These are phyloP conservation scores for Polypterus bichir DNA, from an alignment of 2,113 vertebrate species.

Conservation along the genomic window DNA sequence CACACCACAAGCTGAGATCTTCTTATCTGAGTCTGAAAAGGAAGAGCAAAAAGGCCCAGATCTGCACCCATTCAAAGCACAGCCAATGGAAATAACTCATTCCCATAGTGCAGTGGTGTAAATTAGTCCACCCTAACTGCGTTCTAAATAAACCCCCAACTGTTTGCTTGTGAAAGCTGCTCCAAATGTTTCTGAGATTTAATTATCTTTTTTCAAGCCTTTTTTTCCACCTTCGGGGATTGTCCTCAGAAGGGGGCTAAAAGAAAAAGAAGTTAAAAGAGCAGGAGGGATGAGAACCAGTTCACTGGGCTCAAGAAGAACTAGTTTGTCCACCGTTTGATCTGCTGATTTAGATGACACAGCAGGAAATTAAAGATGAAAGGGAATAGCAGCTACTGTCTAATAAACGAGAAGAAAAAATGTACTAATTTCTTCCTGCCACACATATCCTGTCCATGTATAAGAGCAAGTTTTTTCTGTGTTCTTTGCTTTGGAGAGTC, in stretches of 20 bases:
- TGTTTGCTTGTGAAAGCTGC: slow-evolving; percentile 43
- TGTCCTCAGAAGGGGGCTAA: slow-evolving; percentile 51
- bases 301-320: slow-evolving; percentile 30
- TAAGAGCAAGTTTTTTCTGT: slow-evolving; percentile 7
- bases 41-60: slow-evolving; percentile 33
- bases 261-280: slow-evolving; percentile 54
- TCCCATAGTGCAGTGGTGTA: slow-evolving; percentile 41
- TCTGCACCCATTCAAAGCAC: slow-evolving; percentile 11
- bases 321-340: slow-evolving; percentile 45
- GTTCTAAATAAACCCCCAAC: slow-evolving; percentile 47
- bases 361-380: slow-evolving; percentile 53
- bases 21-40: slow-evolving; percentile 3
- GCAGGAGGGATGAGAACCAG: slow-evolving; percentile 33
- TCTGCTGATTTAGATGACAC: slow-evolving; percentile 44
- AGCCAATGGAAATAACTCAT: slow-evolving; percentile 23
- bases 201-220: slow-evolving; percentile 46
- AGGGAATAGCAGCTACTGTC: slow-evolving; percentile 35
- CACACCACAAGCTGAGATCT: neutral
- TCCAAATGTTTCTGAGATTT: slow-evolving; percentile 43
- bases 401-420: slow-evolving; percentile 41
- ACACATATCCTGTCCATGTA: slow-evolving; percentile 23
- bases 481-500: neutral
- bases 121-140: slow-evolving; percentile 48
- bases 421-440: slow-evolving; percentile 25
- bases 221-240: slow-evolving; percentile 59